Evolutionary conservation across 1,140 invertebrate species (phyloP), one percentile per base, ranked within the genome.

Genomic region (Matsumurasca onukii): DNA sequence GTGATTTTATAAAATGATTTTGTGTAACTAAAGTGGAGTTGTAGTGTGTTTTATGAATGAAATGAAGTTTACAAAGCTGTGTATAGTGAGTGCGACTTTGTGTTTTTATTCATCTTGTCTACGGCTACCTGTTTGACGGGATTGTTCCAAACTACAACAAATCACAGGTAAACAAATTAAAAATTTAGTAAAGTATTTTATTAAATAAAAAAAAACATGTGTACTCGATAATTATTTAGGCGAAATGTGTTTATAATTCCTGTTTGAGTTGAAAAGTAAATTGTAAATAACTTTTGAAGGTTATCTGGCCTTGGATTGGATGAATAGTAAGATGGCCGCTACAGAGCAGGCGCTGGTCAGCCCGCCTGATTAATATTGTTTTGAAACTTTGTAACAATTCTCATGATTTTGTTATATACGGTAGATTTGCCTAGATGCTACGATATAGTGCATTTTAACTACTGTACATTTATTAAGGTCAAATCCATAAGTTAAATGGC

Each of bases 81-180:
- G 52, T 68, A 30, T 29, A 68, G 66, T 68, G 66, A 34, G 52
- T 68, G 66, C 66, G 66, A 68, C 66, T 29, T 68, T 61, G 66
- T 68, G 66, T 68, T 68, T 68, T 68, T 68, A 68, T 34, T 68
- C 62, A 45, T 22, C 31, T 65, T 65, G 62, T 25, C 66, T 61
- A 61, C 66, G 66, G 57, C 66, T 68, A 68, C 66, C 66, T 68
- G 66, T 68, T 68, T 68, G 66, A 68, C n/a, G 52, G 66, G 31
- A 59, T 68, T 34, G 31, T 68, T n/a, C n/a, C n/a, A n/a, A n/a
- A n/a, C n/a, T n/a, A n/a, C n/a, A n/a, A n/a, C n/a, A n/a, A 59
- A 57, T 30, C n/a, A 45, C 66, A 68, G 66, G 66, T 68, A 68
- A 68, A 68, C 66, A 27, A 9, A 17, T 9, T 39, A 9, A 9